Percentiles rank a stretch among this genome's conserved stretches.
Evolutionary conservation across 1,140 invertebrate genomes (phyloP).

Genomic region (Diorhabda sublineata): DNA sequence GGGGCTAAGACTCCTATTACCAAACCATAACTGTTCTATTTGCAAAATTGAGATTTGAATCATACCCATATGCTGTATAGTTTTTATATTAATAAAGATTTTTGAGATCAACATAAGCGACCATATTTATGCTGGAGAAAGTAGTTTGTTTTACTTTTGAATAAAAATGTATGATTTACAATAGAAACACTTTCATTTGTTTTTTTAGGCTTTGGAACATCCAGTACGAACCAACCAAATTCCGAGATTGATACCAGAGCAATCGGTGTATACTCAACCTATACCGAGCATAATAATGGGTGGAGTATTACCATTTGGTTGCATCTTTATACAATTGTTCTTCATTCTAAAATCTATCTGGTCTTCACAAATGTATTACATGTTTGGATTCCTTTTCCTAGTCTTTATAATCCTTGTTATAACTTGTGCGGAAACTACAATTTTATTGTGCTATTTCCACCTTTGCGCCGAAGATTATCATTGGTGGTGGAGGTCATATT

Average conservation of each 20-base stretch:
- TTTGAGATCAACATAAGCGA: too few relatives aligned
- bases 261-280: constrained; percentile 94
- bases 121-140: too few relatives aligned
- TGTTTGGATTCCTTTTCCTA: constrained; percentile 98
- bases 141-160: too few relatives aligned
- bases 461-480: constrained; percentile 93
- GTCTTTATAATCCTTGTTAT: constrained; percentile 97
- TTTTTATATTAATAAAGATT: too few relatives aligned
- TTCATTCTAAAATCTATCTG: constrained; percentile 98
- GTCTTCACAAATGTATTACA: constrained; percentile 98
- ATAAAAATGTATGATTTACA: too few relatives aligned
- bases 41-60: too few relatives aligned
- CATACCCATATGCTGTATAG: too few relatives aligned
- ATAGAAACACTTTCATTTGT: constrained; percentile 6
- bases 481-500: constrained; percentile 76
- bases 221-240: constrained; percentile 98
- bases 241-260: constrained; percentile 95
- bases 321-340: constrained; percentile 99
- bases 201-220: constrained; percentile 80
- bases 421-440: constrained; percentile 97
- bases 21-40: too few relatives aligned
- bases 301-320: constrained; percentile 96
- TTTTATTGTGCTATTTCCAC: constrained; percentile 98
- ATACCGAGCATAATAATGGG: constrained; percentile 94
- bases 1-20: too few relatives aligned